Percentiles rank a stretch among this genome's conserved stretches.
Evolutionary conservation across 2,888 invertebrate genomes (phyloP).

Genomic region (Campoplex nolae): DNA sequence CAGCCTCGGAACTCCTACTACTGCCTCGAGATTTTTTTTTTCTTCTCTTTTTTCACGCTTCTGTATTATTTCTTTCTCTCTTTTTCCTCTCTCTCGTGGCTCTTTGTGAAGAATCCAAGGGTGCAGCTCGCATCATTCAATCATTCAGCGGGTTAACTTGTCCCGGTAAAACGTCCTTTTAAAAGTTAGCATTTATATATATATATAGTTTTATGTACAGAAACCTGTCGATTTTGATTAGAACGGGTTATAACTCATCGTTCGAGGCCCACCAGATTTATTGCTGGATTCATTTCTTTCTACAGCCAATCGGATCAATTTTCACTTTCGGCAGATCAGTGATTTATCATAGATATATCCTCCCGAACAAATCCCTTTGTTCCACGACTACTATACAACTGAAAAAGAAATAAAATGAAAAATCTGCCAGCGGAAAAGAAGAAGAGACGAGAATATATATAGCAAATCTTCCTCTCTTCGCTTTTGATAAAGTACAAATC

Average conservation of each 20-base stretch:
- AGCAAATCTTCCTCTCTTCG: background rate
- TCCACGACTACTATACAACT: background rate
- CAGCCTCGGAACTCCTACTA: slow-evolving; percentile 35
- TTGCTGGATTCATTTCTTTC: slow-evolving; percentile 76
- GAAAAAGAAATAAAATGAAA: background rate
- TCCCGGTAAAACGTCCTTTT: background rate
- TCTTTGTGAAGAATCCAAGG: background rate
- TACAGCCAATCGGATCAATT: slow-evolving; percentile 77
- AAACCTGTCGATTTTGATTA: slow-evolving; percentile 40
- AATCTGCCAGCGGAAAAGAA: background rate
- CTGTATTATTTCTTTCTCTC: background rate
- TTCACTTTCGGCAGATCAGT: slow-evolving; percentile 70
- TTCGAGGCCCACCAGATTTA: slow-evolving; percentile 73
- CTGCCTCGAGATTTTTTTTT: background rate
- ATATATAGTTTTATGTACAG: slow-evolving; percentile 1
- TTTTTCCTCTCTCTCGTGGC: background rate
- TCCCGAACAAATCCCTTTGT: slow-evolving; percentile 57
- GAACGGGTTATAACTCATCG: slow-evolving; percentile 70
- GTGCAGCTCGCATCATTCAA: slow-evolving; percentile 15
- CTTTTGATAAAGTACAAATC: background rate
- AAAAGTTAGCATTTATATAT: background rate
- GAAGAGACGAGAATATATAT: background rate
- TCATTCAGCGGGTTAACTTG: background rate
- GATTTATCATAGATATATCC: slow-evolving; percentile 61
- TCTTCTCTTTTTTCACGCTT: background rate